These are phyloP conservation scores for Thereva unica DNA, from an alignment of 2,888 invertebrate species.

Conservation along the genomic window DNA sequence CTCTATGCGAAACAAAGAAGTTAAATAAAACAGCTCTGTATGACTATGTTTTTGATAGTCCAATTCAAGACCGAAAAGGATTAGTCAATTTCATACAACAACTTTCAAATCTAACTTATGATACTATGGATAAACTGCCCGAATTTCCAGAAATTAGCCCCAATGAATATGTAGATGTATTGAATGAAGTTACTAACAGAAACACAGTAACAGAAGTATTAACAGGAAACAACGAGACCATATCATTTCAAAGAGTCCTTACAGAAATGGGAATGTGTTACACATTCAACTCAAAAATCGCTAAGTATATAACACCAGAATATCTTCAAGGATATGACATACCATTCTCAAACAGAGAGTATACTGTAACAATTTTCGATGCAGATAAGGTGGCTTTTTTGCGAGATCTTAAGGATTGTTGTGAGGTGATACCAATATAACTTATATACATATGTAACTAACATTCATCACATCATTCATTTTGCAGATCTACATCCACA, in stretches of 20 bases:
- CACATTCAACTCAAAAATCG: constrained; percentile 47
- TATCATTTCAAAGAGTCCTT: constrained; percentile 44
- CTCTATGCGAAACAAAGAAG: constrained; percentile 40
- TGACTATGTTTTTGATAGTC: constrained; percentile 36
- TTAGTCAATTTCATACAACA: constrained; percentile 24
- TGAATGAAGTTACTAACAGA: constrained; percentile 33
- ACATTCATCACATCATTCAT: constrained; percentile 4
- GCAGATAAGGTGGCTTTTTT: constrained; percentile 33
- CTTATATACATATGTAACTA: too few relatives aligned
- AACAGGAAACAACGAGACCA: constrained; percentile 36
- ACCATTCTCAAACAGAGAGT: constrained; percentile 1
- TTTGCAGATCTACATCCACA: constrained; percentile 42
- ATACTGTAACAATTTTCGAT: constrained; percentile 38
- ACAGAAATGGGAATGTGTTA: constrained; percentile 51
- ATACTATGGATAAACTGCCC: constrained; percentile 22
- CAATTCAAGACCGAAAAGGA: constrained; percentile 24
- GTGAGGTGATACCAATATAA: constrained; percentile 30
- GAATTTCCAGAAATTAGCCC: constrained; percentile 24
- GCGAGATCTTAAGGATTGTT: constrained; percentile 28
- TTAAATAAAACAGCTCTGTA: constrained; percentile 42
- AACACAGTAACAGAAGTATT: constrained; percentile 26
- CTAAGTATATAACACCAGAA: constrained; percentile 37
- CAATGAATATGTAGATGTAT: constrained; percentile 31
- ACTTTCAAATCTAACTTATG: constrained; percentile 35
- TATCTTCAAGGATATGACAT: constrained; percentile 29